A percentile compares a stretch with the other conserved stretches of the same genome.
Conservation (phyloP, 2,113 vertebrate species). For the Anhinga rufa region DNA sequence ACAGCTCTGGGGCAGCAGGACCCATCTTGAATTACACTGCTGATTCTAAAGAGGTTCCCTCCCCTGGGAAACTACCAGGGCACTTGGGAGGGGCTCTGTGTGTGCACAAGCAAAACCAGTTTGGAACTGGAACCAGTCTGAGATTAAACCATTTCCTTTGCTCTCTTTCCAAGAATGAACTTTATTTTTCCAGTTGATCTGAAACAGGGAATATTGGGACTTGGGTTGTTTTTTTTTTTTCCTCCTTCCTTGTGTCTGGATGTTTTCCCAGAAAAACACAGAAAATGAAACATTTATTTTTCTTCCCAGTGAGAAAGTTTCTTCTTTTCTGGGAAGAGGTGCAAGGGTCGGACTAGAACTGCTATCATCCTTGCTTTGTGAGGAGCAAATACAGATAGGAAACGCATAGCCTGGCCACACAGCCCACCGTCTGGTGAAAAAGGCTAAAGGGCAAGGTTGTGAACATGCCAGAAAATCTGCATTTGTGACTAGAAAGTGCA, state of each 20-base stretch:
- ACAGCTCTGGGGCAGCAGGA: not conserved
- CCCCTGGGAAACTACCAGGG: not conserved
- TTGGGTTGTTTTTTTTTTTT: not conserved
- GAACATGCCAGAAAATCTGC: not conserved
- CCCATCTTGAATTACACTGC: not conserved
- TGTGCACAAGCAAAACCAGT: slow-evolving; percentile 30
- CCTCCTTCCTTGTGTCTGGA: not conserved
- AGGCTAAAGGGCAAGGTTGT: not conserved
- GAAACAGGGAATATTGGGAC: slow-evolving; percentile 4
- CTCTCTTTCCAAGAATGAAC: slow-evolving; percentile 48
- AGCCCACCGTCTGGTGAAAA: not conserved
- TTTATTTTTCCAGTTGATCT: slow-evolving; percentile 47
- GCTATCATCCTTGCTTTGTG: not conserved
- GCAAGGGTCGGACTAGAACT: not conserved
- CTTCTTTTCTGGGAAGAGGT: slow-evolving; percentile 39
- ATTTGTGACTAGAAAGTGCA: not conserved
- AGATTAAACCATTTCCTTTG: slow-evolving; percentile 37
- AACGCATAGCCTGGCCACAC: not conserved
- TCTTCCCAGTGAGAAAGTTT: slow-evolving; percentile 46
- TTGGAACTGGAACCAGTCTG: slow-evolving; percentile 31
- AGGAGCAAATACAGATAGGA: not conserved
- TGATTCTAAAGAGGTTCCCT: not conserved
- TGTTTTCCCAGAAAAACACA: slow-evolving; percentile 22
- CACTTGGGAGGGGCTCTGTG: not conserved
- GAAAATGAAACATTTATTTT: slow-evolving; percentile 7